Conservation (phyloP, 2,113 vertebrate species). For the Tragulus kanchil region DNA sequence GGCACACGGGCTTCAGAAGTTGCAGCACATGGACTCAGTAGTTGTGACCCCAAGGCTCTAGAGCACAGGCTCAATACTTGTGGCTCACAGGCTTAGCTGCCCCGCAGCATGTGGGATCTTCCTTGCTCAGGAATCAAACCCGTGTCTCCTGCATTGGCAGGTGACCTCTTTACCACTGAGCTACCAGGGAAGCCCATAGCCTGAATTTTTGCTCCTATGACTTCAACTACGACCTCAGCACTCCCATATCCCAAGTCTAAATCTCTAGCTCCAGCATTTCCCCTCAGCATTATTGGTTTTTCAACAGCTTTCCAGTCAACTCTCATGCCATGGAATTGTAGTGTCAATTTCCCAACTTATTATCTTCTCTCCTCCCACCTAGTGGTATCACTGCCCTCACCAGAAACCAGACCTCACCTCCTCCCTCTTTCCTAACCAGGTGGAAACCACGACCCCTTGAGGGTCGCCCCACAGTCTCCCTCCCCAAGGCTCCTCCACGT, state of each 20-base stretch:
- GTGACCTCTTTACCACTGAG: no score
- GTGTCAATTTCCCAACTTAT: background rate
- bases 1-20: no score
- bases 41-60: no score
- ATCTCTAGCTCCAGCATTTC: background rate
- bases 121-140: no score
- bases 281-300: background rate
- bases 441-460: background rate
- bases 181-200: no score
- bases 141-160: no score
- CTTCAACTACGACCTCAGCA: background rate
- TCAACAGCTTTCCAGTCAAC: background rate
- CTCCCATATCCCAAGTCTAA: background rate
- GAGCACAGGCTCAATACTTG: no score
- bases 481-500: background rate
- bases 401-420: background rate
- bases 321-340: background rate
- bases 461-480: no score
- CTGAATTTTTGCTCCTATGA: background rate
- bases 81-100: no score
- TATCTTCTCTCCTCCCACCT: background rate
- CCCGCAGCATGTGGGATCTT: no score
- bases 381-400: background rate
- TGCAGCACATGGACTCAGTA: no score
- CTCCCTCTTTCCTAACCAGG: background rate